A percentile compares a stretch with the other conserved stretches of the same genome.
Conservation (phyloP, 2,797 vertebrate genomes). For the Tokudaia muenninki region DNA sequence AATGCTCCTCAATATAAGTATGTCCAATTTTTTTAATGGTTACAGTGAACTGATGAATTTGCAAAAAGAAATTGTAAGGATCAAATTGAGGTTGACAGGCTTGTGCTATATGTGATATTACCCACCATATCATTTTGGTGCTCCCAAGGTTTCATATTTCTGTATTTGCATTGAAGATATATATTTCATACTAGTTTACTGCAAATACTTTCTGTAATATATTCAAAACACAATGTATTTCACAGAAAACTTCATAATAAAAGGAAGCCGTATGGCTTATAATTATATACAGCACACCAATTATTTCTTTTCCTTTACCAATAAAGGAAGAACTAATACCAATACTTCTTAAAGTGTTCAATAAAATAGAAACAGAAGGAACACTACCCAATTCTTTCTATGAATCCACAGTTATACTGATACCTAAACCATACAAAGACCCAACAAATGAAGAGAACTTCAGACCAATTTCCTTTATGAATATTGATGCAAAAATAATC, state of each 20-base stretch:
- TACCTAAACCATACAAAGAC: no score
- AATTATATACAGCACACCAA: conserved; percentile 17
- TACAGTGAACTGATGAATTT: not conserved
- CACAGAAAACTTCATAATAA: not conserved
- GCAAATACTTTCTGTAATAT: not conserved
- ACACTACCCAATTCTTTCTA: no score
- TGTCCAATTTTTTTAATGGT: conserved; percentile 51
- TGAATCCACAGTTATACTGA: no score
- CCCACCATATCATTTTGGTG: not conserved
- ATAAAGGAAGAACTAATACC: not conserved
- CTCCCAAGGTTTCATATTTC: not conserved
- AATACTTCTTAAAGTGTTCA: no score
- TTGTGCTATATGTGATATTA: not conserved
- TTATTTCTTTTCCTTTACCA: not conserved
- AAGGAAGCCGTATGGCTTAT: not conserved
- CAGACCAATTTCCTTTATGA: no score
- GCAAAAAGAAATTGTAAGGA: not conserved
- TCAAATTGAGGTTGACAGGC: not conserved
- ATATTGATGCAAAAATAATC: no score
- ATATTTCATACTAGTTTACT: not conserved
- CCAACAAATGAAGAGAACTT: no score
- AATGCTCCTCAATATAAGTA: not conserved
- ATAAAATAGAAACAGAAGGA: no score
- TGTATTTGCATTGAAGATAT: conserved; percentile 13
- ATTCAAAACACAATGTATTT: not conserved